Base-by-base conservation (phyloP, 1,140 invertebrate species). In the Nasonia longicornis region DNA sequence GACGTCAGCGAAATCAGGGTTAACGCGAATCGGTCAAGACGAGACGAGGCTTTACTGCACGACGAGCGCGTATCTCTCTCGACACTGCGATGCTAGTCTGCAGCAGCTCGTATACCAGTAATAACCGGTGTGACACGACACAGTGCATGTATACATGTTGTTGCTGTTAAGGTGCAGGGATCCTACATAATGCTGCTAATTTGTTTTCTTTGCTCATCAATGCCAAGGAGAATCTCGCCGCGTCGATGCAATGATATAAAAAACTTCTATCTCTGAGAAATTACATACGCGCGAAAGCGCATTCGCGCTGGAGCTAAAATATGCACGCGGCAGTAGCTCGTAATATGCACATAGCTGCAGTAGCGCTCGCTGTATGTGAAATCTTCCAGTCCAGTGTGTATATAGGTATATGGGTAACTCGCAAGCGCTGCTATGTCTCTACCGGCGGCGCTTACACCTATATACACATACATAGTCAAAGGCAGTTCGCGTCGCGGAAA, bases 331-430 rank as follows among this genome's bases (percentile, higher is more conserved):
- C 52, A 8, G 8, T 10, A 42, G 52, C 16, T 16, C 20, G 16
- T 58, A 2, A 31, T 31, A 58, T 20, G 16, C 20, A 58, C 16
- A 16, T 20, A 1, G 16, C 16, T 31, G 31, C 26, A 7, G 52
- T 20, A 58, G n/a, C 48, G 16, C 14, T 52, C 48, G 48, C 48
- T 20, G 14, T 14, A 26, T 26, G 26, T 26, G 31, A 58, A 74
- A 74, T 58, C 38, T 58, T 58, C 48, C 38, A 58, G 26, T 26
- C 14, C 72, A 29, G 38, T 64, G 35, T 76, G 35, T 58, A 76
- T 52, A 76, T 64, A 76, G 73, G 52, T 76, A 64, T n/a, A 48
- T 22, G 7, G 73, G 29, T 76, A 64, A 63, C 14, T 7, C 52
- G 20, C 4, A 7, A 48, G 45, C 45, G 14, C 45, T 48, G 45